These are phyloP conservation scores for Cavia aperea DNA, from an alignment of 2,113 vertebrate genomes.

Conservation along the genomic window DNA sequence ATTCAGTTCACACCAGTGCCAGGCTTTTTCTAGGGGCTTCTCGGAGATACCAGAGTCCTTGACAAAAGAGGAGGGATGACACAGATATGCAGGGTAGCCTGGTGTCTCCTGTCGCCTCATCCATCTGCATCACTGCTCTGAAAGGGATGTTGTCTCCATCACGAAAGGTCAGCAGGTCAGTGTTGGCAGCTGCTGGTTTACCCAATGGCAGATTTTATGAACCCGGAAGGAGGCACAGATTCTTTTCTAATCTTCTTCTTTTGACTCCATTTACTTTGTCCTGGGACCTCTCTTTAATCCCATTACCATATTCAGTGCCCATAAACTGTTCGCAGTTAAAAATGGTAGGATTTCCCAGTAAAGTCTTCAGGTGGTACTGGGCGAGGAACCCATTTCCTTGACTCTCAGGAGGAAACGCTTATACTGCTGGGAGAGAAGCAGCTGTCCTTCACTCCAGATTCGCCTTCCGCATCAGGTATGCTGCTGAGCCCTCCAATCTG, in stretches of 20 bases:
- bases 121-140: not conserved
- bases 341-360: not conserved
- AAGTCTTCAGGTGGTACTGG: not conserved
- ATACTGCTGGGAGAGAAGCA: rapidly evolving
- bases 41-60: not conserved
- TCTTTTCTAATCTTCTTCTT: not conserved
- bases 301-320: not conserved
- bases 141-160: not conserved
- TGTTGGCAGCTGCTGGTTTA: not conserved
- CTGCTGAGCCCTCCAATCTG: not conserved
- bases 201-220: not conserved
- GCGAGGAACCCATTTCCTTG: not conserved
- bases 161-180: too few species aligned
- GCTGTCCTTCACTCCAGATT: not conserved
- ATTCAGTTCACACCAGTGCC: not conserved
- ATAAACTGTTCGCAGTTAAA: not conserved
- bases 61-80: not conserved
- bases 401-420: not conserved
- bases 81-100: rapidly evolving
- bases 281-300: not conserved
- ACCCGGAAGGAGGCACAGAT: not conserved
- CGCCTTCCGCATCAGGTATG: not conserved
- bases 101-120: not conserved
- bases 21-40: slow-evolving; percentile 22
- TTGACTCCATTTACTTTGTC: not conserved